Conservation (phyloP, 2,888 invertebrate genomes). For the Serripes groenlandicus region DNA sequence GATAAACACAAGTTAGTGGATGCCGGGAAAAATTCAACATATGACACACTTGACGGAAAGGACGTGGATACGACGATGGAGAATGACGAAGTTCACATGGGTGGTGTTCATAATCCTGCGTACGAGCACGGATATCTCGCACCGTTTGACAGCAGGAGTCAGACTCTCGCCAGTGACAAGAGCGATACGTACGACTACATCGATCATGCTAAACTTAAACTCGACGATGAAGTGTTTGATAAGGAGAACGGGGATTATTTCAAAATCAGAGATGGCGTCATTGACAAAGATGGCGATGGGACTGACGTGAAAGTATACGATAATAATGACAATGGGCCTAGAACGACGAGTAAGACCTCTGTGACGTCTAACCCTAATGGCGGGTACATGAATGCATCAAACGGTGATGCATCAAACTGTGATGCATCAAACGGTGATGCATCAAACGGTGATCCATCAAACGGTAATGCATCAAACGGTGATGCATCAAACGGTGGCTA, state of each 20-base stretch:
- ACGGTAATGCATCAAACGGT: too few species aligned
- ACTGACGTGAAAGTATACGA: neutral
- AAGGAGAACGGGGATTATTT: slow-evolving; percentile 17
- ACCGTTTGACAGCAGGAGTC: slow-evolving; percentile 21
- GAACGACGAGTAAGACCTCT: neutral
- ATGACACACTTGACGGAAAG: neutral
- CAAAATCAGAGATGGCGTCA: slow-evolving; percentile 14
- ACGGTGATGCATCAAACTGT: too few species aligned
- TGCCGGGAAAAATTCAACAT: neutral
- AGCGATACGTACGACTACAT: slow-evolving; percentile 57
- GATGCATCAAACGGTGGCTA: too few species aligned
- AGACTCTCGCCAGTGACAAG: slow-evolving; percentile 3
- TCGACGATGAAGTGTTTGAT: slow-evolving; percentile 42
- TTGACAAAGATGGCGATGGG: neutral
- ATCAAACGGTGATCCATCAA: too few species aligned
- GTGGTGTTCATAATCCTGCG: slow-evolving; percentile 39
- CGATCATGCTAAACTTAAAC: slow-evolving; percentile 46
- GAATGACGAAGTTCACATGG: slow-evolving; percentile 14
- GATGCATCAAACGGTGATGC: too few species aligned
- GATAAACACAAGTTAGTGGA: neutral
- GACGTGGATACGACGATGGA: neutral
- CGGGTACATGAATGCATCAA: slow-evolving; percentile 7
- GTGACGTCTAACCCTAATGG: slow-evolving; percentile 5
- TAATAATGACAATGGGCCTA: neutral
- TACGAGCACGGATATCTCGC: slow-evolving; percentile 36